A percentile compares a stretch with the other conserved stretches of the same genome.
phyloP scores from a whole-genome alignment of 2,113 vertebrate species.

The Mesocricetus auratus region DNA sequence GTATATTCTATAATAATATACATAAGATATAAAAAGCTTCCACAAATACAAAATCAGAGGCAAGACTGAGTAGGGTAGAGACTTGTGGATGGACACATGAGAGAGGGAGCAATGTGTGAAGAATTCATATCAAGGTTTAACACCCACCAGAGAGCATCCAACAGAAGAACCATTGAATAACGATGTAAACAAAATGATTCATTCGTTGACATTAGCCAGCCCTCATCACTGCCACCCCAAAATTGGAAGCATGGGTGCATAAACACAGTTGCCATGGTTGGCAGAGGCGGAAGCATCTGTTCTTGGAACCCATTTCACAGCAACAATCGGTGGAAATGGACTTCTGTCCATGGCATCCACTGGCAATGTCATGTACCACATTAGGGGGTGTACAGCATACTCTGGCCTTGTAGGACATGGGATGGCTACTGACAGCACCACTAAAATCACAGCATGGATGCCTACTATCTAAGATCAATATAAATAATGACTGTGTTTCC shows the following conservation, averaged over 20 bases:
- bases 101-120: constrained; percentile 16
- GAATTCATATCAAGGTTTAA: not conserved
- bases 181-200: constrained; percentile 17
- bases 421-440: accelerated
- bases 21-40: not conserved
- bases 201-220: not conserved
- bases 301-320: not conserved
- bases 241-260: not conserved
- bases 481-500: not conserved
- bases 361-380: not conserved
- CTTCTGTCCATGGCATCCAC: not conserved
- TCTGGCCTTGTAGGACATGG: not conserved
- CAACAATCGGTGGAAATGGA: not conserved
- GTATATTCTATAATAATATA: not conserved
- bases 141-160: not conserved
- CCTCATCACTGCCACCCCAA: not conserved
- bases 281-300: not conserved
- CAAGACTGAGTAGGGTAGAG: not conserved
- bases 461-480: not conserved
- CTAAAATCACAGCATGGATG: not conserved
- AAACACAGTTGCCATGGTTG: constrained; percentile 3
- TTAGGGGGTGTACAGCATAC: no score
- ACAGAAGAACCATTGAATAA: not conserved
- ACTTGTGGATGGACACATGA: not conserved
- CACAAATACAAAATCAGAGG: not conserved